Evolutionary conservation across 2,797 vertebrate genomes (phyloP), one percentile per base, ranked within the genome.

Genomic region (Pelodytes ibericus): DNA sequence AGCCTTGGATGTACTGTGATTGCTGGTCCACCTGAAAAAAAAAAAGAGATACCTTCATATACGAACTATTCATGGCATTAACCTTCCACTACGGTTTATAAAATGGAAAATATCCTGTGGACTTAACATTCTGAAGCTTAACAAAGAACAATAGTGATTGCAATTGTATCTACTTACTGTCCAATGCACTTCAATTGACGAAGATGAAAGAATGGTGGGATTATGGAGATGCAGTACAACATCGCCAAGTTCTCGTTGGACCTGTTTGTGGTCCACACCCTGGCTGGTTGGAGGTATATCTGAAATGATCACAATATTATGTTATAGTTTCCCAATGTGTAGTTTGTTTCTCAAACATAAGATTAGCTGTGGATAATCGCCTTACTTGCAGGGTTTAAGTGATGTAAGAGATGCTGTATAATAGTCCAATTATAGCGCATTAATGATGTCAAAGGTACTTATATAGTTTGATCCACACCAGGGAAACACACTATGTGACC

Each of bases 1-100:
- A 99, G 53, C 98, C 98, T 87, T 99, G 96, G 80, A 99, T 94
- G 84, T 98, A 99, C 82, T 96, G 97, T 0, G 96, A 97, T 86
- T 98, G 96, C 85, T 99, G 96, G 88, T 98, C 96, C 87, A 98
- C 97, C 98, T 99, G 81, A 74, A 10, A 20, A 24, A 61, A n/a
- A 47, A 9, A 59, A 3, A 39, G 15, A 67, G 49, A 36, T 9
- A 65, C 39, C 16, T 70, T 20, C 8, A 47, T 47, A 44, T 16
- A 47, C 63, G 18, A 13, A 44, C 13, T 59, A 31, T 39, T 39
- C 26, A 26, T 58, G 61, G 20, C 22, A 65, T 74, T 57, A 65
- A 57, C 30, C 25, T 27, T 29, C 33, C n/a, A 39, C n/a, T n/a
- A n/a, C n/a, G n/a, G n/a, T 65, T 64, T 27, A n/a, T 11, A 30